Conservation (phyloP, 2,797 vertebrate genomes). For the Argyrosomus regius region DNA sequence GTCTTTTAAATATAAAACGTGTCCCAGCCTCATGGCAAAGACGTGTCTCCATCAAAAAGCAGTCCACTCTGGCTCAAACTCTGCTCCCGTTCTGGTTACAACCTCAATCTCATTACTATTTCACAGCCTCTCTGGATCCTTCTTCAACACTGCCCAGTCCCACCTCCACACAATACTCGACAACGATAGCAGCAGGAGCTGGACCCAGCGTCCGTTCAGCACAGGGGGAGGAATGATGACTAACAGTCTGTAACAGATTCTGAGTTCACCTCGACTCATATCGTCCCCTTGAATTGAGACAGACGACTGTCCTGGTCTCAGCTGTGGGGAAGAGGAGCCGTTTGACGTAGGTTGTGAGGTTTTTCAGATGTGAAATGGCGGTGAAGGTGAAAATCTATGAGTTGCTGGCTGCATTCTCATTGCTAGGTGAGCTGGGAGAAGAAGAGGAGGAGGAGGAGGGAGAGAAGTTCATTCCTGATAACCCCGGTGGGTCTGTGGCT, state of each 20-base stretch:
- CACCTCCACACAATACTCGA: conserved; percentile 43
- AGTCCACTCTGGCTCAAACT: conserved; percentile 61
- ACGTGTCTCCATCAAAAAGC: conserved; percentile 64
- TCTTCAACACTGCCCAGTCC: conserved; percentile 22
- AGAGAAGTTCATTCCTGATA: conserved; percentile 95
- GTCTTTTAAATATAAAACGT: conserved; percentile 70
- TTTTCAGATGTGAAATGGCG: conserved; percentile 41
- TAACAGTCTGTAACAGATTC: conserved; percentile 35
- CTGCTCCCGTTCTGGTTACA: conserved; percentile 38
- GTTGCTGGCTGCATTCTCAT: conserved; percentile 92
- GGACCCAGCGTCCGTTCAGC: conserved; percentile 52
- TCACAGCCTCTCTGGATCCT: conserved; percentile 51
- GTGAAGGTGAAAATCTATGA: conserved; percentile 86
- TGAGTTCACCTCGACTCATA: conserved; percentile 43
- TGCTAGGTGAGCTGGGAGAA: conserved; percentile 94
- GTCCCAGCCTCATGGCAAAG: conserved; percentile 42
- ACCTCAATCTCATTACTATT: conserved; percentile 34
- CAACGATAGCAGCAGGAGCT: conserved; percentile 60
- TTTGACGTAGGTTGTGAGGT: conserved; percentile 37
- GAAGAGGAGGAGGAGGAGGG: conserved; percentile 94
- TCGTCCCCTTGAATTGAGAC: conserved; percentile 48
- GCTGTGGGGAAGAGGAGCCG: conserved; percentile 31
- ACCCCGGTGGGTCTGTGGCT: conserved; percentile 95
- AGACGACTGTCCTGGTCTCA: conserved; percentile 40
- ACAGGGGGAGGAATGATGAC: conserved; percentile 57